These are phyloP conservation scores for Notothenia rossii DNA, from an alignment of 2,113 vertebrate genomes.

Conservation along the genomic window DNA sequence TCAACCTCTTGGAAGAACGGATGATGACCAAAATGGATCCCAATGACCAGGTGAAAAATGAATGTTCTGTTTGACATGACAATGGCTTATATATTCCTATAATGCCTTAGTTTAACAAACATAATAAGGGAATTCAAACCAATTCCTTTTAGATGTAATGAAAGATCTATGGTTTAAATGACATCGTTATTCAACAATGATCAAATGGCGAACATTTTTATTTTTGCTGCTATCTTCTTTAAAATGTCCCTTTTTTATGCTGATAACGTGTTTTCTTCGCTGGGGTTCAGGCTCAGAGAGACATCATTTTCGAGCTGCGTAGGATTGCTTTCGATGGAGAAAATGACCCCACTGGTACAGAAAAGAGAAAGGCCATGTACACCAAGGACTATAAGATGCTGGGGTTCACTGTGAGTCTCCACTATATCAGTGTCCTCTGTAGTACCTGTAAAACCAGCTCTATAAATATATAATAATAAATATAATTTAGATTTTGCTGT, in stretches of 20 bases:
- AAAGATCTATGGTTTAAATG: not conserved
- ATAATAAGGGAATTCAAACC: not conserved
- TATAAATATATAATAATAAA: not conserved
- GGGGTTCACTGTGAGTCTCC: conserved; percentile 92
- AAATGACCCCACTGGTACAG: conserved; percentile 90
- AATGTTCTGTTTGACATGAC: not conserved
- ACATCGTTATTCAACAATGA: conserved; percentile 10
- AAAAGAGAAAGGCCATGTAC: conserved; percentile 97
- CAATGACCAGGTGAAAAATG: conserved; percentile 89
- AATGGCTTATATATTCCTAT: not conserved
- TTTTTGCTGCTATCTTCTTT: conserved; percentile 12
- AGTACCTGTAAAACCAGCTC: not conserved
- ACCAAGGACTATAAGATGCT: conserved; percentile 99
- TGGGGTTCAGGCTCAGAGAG: conserved; percentile 90
- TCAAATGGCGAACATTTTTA: not conserved
- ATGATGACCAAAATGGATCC: conserved; percentile 99
- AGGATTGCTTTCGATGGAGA: conserved; percentile 97
- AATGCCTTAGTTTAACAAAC: not conserved
- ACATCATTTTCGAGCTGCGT: conserved; percentile 95
- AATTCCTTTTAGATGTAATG: not conserved
- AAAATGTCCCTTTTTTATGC: conserved; percentile 10
- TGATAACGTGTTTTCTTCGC: conserved; percentile 16
- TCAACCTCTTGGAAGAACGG: conserved; percentile 97
- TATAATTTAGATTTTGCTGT: not conserved
- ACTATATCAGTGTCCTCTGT: not conserved